These are phyloP conservation scores for Ennomos fuscantarius DNA, from an alignment of 2,888 invertebrate genomes.

Conservation along the genomic window DNA sequence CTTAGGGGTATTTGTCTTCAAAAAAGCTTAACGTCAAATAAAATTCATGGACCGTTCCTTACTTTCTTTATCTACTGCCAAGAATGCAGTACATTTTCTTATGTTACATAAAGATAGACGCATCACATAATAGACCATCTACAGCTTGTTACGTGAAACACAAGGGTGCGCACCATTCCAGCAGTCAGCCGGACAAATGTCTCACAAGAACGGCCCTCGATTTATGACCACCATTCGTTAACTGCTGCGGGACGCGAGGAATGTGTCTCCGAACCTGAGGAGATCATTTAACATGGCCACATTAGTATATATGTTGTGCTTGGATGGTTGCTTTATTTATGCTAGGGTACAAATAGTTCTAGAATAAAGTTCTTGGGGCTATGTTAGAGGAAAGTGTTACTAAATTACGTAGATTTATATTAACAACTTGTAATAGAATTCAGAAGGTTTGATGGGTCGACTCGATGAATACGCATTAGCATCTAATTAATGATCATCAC, in stretches of 20 bases:
- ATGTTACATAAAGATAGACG: neutral
- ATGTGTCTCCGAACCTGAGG: constrained; percentile 55
- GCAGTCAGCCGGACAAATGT: constrained; percentile 70
- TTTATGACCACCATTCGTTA: constrained; percentile 70
- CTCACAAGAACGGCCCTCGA: constrained; percentile 65
- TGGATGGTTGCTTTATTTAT: constrained; percentile 2
- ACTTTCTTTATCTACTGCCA: too few relatives aligned
- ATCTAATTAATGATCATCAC: too few relatives aligned
- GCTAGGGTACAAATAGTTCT: too few relatives aligned
- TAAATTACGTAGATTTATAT: too few relatives aligned
- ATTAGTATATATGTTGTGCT: constrained; percentile 31
- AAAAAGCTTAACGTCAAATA: too few relatives aligned
- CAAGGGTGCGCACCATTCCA: constrained; percentile 39
- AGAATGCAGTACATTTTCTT: neutral
- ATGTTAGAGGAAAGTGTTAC: too few relatives aligned
- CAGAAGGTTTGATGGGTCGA: too few relatives aligned
- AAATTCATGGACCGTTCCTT: too few relatives aligned
- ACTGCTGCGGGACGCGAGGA: constrained; percentile 57
- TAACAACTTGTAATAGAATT: too few relatives aligned
- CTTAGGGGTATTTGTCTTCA: too few relatives aligned
- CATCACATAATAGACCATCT: constrained; percentile 22
- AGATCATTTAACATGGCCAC: constrained; percentile 40
- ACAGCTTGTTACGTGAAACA: constrained; percentile 38
- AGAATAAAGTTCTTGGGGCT: too few relatives aligned
- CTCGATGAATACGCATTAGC: too few relatives aligned